These are phyloP conservation scores for Phylloscopus trochilus DNA, from an alignment of 2,113 vertebrate species.

Conservation along the genomic window DNA sequence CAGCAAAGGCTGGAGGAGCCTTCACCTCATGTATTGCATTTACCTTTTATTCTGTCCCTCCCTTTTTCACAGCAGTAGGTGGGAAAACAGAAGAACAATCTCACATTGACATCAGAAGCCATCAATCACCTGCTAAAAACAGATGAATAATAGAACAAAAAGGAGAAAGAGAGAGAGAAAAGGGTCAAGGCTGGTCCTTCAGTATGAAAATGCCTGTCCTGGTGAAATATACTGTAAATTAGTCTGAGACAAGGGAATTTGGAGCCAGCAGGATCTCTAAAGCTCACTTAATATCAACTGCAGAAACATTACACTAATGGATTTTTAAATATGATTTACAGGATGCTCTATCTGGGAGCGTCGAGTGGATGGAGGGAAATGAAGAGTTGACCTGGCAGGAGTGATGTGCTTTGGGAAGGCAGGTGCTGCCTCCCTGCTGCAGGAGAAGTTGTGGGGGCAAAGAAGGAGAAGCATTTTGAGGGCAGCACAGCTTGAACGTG, in stretches of 20 bases:
- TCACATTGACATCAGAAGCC: background rate
- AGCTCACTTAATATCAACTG: slow-evolving; percentile 49
- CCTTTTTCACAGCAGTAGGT: background rate
- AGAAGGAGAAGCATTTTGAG: background rate
- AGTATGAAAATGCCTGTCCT: slow-evolving; percentile 28
- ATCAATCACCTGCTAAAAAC: slow-evolving; percentile 33
- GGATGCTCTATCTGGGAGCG: background rate
- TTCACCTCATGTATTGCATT: background rate
- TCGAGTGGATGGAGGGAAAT: background rate
- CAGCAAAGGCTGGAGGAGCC: background rate
- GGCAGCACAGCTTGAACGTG: background rate
- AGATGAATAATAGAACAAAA: slow-evolving; percentile 38
- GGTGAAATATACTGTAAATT: slow-evolving; percentile 53
- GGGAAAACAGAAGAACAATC: background rate
- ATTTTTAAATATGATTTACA: slow-evolving; percentile 68
- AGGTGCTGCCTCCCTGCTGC: background rate
- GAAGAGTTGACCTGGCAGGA: slow-evolving; percentile 1
- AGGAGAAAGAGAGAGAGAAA: background rate
- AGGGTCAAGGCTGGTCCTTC: background rate
- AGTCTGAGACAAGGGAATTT: slow-evolving; percentile 14
- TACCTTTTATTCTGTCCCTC: background rate
- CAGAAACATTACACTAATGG: slow-evolving; percentile 55
- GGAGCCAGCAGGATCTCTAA: slow-evolving; percentile 32
- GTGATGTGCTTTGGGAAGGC: background rate
- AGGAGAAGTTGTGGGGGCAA: background rate